phyloP scores from a whole-genome alignment of 2,888 invertebrate species.

The Cylloceria caligata region DNA sequence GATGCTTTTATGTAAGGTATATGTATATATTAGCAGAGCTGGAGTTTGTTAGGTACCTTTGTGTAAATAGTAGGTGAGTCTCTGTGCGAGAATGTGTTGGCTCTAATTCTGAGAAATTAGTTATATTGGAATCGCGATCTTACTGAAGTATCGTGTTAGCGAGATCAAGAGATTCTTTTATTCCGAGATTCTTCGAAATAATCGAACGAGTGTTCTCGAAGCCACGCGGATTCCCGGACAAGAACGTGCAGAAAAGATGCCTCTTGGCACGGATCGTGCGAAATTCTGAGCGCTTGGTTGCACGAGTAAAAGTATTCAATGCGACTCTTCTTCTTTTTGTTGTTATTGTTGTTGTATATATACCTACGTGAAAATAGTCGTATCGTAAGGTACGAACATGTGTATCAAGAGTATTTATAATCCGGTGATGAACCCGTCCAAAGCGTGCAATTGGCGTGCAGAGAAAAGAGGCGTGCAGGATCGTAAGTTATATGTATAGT shows the following conservation, averaged over 20 bases:
- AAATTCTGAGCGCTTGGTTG: not conserved
- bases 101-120: slow-evolving; percentile 19
- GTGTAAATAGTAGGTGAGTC: not conserved
- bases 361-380: slow-evolving; percentile 6
- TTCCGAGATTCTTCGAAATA: slow-evolving; percentile 47
- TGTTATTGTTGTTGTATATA: not conserved
- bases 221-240: slow-evolving; percentile 27
- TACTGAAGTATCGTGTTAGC: slow-evolving; percentile 24
- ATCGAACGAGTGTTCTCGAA: slow-evolving; percentile 53
- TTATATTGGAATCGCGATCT: slow-evolving; percentile 30
- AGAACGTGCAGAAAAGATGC: slow-evolving; percentile 35
- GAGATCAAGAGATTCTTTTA: slow-evolving; percentile 51
- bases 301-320: slow-evolving; percentile 8
- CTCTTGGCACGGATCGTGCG: slow-evolving; percentile 34
- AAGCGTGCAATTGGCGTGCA: slow-evolving; percentile 83
- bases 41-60: slow-evolving; percentile 3
- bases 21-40: slow-evolving; percentile 1
- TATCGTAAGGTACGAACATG: slow-evolving; percentile 15
- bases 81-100: slow-evolving; percentile 25
- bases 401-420: slow-evolving; percentile 67
- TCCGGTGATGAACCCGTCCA: slow-evolving; percentile 74
- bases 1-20: slow-evolving; percentile 1
- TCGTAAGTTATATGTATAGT: slow-evolving; percentile 61
- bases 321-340: not conserved
- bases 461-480: slow-evolving; percentile 81